phyloP scores from a whole-genome alignment of 2,113 vertebrate genomes.

The Mastomys coucha region DNA sequence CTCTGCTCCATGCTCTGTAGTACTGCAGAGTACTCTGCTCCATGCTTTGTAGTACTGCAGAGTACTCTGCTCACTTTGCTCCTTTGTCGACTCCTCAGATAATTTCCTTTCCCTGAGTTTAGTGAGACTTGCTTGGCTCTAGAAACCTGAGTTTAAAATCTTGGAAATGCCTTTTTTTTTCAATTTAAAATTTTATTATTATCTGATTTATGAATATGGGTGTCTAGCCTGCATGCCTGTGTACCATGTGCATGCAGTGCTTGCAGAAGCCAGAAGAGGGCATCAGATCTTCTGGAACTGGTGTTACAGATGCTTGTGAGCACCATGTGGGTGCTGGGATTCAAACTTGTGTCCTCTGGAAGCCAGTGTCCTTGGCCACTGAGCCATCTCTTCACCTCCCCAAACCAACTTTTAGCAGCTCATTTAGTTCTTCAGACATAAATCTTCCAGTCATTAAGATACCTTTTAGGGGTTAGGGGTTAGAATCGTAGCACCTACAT shows the following conservation, averaged over 20 bases:
- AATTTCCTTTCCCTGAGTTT: slow-evolving; percentile 54
- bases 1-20: neutral
- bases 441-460: slow-evolving; percentile 2
- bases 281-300: neutral
- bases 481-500: neutral
- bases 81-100: neutral
- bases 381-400: neutral
- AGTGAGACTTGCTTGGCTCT: neutral
- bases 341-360: neutral
- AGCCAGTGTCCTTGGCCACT: neutral
- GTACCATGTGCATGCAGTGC: neutral
- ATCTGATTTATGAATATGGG: neutral
- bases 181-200: neutral
- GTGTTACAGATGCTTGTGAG: neutral
- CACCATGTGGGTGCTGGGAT: too few species aligned
- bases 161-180: neutral
- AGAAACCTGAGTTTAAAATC: neutral
- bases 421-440: slow-evolving; percentile 18
- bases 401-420: neutral
- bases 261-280: neutral
- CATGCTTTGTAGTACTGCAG: neutral
- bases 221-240: neutral
- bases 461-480: neutral
- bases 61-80: neutral
- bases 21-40: neutral